A percentile compares a stretch with the other conserved stretches of the same genome.
phyloP scores from a whole-genome alignment of 2,888 invertebrate species.

The Oligia latruncula region DNA sequence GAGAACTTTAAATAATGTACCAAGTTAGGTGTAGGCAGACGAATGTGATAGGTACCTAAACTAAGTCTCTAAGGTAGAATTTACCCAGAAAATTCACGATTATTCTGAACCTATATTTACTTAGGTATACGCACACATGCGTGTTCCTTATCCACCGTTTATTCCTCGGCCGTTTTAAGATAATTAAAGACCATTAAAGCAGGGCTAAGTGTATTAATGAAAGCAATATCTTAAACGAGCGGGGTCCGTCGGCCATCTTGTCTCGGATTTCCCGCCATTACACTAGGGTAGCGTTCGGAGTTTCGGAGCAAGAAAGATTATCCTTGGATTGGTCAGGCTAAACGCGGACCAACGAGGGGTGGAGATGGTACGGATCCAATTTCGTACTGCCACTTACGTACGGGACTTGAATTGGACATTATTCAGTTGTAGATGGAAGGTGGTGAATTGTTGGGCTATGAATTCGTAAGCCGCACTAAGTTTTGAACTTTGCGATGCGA shows the following conservation, averaged over 20 bases:
- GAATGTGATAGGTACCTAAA: neutral
- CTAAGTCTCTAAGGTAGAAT: neutral
- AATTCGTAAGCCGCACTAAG: no score
- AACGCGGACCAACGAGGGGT: constrained; percentile 68
- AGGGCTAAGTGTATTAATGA: constrained; percentile 70
- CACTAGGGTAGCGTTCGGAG: constrained; percentile 69
- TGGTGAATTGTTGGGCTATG: neutral
- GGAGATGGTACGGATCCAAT: constrained; percentile 71
- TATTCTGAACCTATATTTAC: neutral
- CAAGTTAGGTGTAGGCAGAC: neutral
- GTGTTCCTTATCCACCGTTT: neutral
- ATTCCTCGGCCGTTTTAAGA: constrained; percentile 57
- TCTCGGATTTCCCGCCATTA: constrained; percentile 78
- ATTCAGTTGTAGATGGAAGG: constrained; percentile 23
- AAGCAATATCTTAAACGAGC: constrained; percentile 74
- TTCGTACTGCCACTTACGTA: constrained; percentile 67
- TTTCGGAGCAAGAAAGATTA: constrained; percentile 80
- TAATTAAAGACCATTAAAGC: constrained; percentile 69
- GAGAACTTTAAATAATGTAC: neutral
- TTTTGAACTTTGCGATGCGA: no score
- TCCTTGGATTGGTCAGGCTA: constrained; percentile 81
- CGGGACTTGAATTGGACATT: constrained; percentile 53
- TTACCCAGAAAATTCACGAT: neutral
- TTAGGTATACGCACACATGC: neutral
- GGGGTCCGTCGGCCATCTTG: constrained; percentile 81